phyloP scores from a whole-genome alignment of 2,113 vertebrate genomes.

The Muscicapa adusta region DNA sequence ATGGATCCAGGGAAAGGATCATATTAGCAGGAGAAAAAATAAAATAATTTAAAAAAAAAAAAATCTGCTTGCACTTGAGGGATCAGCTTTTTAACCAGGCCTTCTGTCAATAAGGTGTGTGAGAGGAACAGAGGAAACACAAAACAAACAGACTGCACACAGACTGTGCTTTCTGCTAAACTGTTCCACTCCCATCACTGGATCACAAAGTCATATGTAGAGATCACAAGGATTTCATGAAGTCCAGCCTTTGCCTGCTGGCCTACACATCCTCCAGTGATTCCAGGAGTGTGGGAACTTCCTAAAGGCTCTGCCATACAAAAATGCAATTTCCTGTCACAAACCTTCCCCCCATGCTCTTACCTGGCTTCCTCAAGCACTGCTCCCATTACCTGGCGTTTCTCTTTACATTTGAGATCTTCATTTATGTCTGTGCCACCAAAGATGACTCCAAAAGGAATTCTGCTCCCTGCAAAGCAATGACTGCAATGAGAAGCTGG shows the following conservation, averaged over 20 bases:
- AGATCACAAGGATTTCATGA: neutral
- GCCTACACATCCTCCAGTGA: neutral
- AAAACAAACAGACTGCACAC: neutral
- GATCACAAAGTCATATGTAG: neutral
- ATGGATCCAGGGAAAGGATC: neutral
- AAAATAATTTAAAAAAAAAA: neutral
- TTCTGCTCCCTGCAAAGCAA: slow-evolving; percentile 71
- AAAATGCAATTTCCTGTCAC: neutral
- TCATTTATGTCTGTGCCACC: slow-evolving; percentile 97
- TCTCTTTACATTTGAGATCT: slow-evolving; percentile 82
- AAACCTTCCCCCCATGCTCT: neutral
- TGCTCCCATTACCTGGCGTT: slow-evolving; percentile 81
- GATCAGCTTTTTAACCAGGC: neutral
- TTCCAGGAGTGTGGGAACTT: neutral
- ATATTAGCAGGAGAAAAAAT: neutral
- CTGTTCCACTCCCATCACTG: neutral
- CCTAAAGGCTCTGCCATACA: neutral
- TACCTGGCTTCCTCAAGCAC: slow-evolving; percentile 90
- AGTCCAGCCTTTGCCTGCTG: neutral
- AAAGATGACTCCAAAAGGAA: slow-evolving; percentile 91
- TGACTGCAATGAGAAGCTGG: neutral
- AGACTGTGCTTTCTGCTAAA: neutral
- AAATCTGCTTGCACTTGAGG: neutral
- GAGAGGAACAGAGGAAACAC: neutral
- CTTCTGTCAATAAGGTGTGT: neutral